phyloP scores from a whole-genome alignment of 2,797 vertebrate genomes.

The Cyprinodon diabolis region DNA sequence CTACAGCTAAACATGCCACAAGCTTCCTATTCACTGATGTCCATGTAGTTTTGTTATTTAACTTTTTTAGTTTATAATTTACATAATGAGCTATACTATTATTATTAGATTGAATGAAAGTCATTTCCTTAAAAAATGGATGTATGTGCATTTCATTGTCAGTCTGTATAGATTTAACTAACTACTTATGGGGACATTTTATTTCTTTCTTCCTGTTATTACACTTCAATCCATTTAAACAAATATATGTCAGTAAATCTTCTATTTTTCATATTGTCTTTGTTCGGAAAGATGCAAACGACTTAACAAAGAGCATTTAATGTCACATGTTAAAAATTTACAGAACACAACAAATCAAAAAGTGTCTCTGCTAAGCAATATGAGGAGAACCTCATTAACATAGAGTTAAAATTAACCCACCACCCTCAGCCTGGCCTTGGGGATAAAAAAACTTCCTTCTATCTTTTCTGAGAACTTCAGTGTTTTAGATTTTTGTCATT shows the following conservation, averaged over 20 bases:
- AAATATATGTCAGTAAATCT: neutral
- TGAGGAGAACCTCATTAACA: neutral
- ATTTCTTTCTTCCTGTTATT: neutral
- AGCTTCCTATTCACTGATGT: no score
- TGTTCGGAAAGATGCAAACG: neutral
- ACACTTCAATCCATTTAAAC: neutral
- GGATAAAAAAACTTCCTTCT: neutral
- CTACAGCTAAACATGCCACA: no score
- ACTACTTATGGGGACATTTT: neutral
- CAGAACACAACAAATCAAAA: neutral
- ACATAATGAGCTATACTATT: no score
- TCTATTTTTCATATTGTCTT: neutral
- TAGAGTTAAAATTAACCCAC: slow-evolving; percentile 3
- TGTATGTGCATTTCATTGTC: no score
- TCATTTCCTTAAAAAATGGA: no score
- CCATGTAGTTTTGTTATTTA: no score
- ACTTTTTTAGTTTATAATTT: no score
- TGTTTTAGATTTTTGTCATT: slow-evolving; percentile 1
- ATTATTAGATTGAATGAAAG: no score
- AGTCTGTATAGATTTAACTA: no score
- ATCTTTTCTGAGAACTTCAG: slow-evolving; percentile 6
- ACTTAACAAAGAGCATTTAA: neutral
- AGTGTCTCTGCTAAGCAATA: neutral
- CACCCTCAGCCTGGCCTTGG: neutral
- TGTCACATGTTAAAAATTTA: neutral